Base-by-base conservation (phyloP, 1,140 invertebrate species). In the Drosophila sproati region DNA sequence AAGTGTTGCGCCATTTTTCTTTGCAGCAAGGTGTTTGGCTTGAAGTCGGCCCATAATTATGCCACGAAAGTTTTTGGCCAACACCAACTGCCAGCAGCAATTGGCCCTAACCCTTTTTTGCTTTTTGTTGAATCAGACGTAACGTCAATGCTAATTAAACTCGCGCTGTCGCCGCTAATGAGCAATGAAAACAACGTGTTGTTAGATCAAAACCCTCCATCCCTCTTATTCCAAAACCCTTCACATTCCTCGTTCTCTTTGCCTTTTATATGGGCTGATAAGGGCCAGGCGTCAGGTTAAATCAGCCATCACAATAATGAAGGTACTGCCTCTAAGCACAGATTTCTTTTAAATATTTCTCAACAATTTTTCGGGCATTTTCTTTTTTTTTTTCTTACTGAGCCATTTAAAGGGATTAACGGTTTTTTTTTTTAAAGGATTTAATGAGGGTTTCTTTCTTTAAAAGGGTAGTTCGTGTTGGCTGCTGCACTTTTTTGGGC, bases 101-200 rank as follows among this genome's bases (percentile, higher is more conserved):
- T 88, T 86, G 75, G 69, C 57, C 41, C 45, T 57, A 78, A 89
- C 80, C 86, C 86, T 81, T 86, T 68, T 86, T 54, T 52, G 60
- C 12, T 34, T 5, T 34, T 34, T 35, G 12, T 12, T 32, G 57
- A 63, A 66, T 80, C 83, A 80, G 82, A 86, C 62, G 74, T 66
- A 72, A 80, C 85, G 83, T 88, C 83, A 82, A 76, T 88, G 83
- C 83, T 90, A 88, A 88, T 88, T 88, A 88, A 88, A 88, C 86
- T 88, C 86, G 85, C 86, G 83, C 83, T 83, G 83, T 87, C 83
- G 81, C 86, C 86, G 80, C 87, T 91, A 91, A 91, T 91, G 87
- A 91, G 82, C 87, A 91, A 91, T 91, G 87, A 91, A 91, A 91
- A 91, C 87, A 91, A 91, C 88, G 87, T 91, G 87, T 91, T 91